Percentiles rank a stretch among this genome's conserved stretches.
These are phyloP conservation scores for Plestiodon gilberti DNA, from an alignment of 2,113 vertebrate species.

Conservation along the genomic window DNA sequence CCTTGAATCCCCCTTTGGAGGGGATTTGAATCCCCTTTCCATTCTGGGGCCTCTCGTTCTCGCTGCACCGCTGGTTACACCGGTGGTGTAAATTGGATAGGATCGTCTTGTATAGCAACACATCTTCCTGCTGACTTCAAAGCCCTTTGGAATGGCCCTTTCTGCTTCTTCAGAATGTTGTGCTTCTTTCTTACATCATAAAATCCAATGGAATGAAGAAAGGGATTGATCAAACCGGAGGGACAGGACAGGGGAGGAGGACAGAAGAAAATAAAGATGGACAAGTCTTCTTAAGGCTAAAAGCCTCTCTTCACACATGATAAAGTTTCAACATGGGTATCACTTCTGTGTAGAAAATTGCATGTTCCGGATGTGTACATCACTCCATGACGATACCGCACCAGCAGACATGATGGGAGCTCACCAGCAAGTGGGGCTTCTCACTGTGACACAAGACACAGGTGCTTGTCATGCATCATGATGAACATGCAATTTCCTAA, in stretches of 20 bases:
- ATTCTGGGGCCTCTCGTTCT: too few relatives aligned
- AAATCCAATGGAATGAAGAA: background rate
- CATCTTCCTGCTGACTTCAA: too few relatives aligned
- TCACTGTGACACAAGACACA: background rate
- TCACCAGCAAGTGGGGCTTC: background rate
- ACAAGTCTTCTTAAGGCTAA: too few relatives aligned
- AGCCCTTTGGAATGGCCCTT: too few relatives aligned
- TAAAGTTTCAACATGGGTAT: background rate
- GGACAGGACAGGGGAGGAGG: background rate
- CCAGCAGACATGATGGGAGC: background rate
- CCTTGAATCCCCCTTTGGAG: too few relatives aligned
- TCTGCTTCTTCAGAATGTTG: constrained; percentile 17
- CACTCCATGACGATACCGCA: background rate
- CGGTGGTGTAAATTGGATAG: too few relatives aligned
- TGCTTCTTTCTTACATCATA: too few relatives aligned
- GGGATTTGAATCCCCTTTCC: too few relatives aligned
- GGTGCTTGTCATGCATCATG: background rate
- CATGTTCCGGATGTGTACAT: background rate
- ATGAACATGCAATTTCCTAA: background rate
- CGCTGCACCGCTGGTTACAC: too few relatives aligned
- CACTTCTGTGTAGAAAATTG: background rate
- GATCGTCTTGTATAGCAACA: too few relatives aligned
- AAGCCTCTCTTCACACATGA: background rate
- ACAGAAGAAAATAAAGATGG: background rate
- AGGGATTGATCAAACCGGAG: background rate